Evolutionary conservation across 2,888 invertebrate species (phyloP), one percentile per base, ranked within the genome.

Genomic region (Neoaliturus tenellus): DNA sequence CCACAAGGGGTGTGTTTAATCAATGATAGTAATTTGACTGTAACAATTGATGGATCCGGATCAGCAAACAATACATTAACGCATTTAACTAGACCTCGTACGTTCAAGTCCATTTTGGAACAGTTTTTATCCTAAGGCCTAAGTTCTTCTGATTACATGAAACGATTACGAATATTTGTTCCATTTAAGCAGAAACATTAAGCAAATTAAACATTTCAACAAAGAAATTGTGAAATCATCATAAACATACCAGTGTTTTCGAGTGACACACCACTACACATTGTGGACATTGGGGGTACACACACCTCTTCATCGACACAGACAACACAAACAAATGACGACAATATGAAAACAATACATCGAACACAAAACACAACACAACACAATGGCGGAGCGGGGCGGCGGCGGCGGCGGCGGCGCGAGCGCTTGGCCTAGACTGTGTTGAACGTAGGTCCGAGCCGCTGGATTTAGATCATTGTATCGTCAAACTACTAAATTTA

Each of bases 381-480:
- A 67, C 69, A 39, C 39, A 23, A 35, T 33, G 31, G 14, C 20
- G 51, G 31, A 67, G n/a, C n/a, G n/a, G n/a, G 55, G 55, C 17
- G n/a, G n/a, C n/a, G n/a, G n/a, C n/a, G 67, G 67, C 31, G 28
- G 67, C 31, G n/a, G 23, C 67, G 33, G 33, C 31, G 28, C 58
- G 58, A 23, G 5, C 5, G 51, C 6, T 23, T 35, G 48, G 58
- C 25, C 5, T 12, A 28, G 23, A 31, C 31, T 25, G 62, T 25
- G 62, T 62, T 62, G 8, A 62, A 14, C 31, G 62, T 62, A 28
- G 28, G 62, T 62, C 62, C 12, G 44, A 25, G 75, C 4, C 44
- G 75, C 75, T 75, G 48, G 75, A 75, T 75, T 75, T 75, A 75
- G 75, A 75, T 44, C 75, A 75, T 75, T 75, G 75, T 75, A 75